Conservation (phyloP, 2,888 invertebrate species). For the Pecten maximus region DNA sequence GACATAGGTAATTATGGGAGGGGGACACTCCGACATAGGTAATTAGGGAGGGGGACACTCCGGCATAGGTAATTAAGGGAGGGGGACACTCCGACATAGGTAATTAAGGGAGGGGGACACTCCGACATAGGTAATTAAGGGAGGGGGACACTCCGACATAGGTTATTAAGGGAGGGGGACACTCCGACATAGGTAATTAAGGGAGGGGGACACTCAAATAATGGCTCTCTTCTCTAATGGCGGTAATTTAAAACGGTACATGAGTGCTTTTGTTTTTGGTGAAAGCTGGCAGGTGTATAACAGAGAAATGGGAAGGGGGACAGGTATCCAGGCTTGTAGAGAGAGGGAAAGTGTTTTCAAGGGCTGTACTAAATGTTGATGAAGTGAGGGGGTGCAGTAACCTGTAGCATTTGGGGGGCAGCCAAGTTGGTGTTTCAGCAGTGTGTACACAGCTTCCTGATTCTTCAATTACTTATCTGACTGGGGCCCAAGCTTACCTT, state of each 20-base stretch:
- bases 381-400: conserved; percentile 5
- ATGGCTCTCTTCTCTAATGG: not conserved
- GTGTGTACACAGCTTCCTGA: conserved; percentile 14
- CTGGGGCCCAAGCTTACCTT: not conserved
- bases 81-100: too few relatives aligned
- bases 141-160: too few relatives aligned
- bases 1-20: too few relatives aligned
- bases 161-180: too few relatives aligned
- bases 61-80: too few relatives aligned
- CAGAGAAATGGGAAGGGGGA: not conserved
- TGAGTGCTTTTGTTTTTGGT: not conserved
- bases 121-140: too few relatives aligned
- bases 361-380: not conserved
- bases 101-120: too few relatives aligned
- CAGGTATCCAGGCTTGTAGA: not conserved
- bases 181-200: too few relatives aligned
- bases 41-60: too few relatives aligned
- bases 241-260: not conserved
- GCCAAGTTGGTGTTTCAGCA: conserved; percentile 1
- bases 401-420: conserved; percentile 29
- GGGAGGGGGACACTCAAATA: not conserved
- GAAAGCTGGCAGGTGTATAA: not conserved
- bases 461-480: conserved; percentile 25
- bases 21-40: too few relatives aligned
- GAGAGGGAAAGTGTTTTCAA: conserved; percentile 24